These are phyloP conservation scores for Urocynchramus pylzowi DNA, from an alignment of 2,113 vertebrate species.

Conservation along the genomic window DNA sequence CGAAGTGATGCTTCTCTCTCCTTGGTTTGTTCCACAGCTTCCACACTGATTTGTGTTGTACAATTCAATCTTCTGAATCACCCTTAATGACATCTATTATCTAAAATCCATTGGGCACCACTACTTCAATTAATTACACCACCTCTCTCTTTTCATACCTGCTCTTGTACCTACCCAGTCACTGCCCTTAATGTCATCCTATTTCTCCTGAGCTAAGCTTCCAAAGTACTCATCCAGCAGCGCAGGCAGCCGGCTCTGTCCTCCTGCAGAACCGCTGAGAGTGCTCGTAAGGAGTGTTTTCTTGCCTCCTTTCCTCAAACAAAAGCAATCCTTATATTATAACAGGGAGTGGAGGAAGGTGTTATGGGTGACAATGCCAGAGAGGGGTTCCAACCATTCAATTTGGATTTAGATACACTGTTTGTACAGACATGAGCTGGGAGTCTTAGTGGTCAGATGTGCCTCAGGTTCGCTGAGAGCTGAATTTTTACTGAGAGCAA, in stretches of 20 bases:
- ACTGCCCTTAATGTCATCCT: slow-evolving; percentile 63
- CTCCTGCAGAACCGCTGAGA: not conserved
- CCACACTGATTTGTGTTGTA: slow-evolving; percentile 60
- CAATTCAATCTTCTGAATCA: slow-evolving; percentile 69
- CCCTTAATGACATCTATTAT: slow-evolving; percentile 70
- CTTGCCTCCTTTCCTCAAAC: slow-evolving; percentile 54
- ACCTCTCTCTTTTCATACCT: slow-evolving; percentile 62
- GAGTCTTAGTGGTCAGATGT: not conserved
- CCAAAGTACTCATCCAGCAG: slow-evolving; percentile 43
- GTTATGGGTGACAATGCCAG: not conserved
- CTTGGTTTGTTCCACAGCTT: slow-evolving; percentile 62
- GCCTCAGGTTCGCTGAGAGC: not conserved
- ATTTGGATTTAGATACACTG: slow-evolving; percentile 17
- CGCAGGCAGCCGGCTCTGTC: not conserved
- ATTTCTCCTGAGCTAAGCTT: slow-evolving; percentile 62
- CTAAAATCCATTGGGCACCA: slow-evolving; percentile 62
- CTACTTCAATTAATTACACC: slow-evolving; percentile 65
- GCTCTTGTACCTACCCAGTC: slow-evolving; percentile 51
- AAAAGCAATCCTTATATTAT: slow-evolving; percentile 49
- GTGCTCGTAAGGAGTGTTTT: slow-evolving; percentile 48
- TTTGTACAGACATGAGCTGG: slow-evolving; percentile 21
- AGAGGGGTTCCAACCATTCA: slow-evolving; percentile 6
- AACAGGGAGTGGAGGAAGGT: not conserved
- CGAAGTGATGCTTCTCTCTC: slow-evolving; percentile 38
- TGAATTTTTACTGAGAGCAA: not conserved